Percentiles rank a stretch among this genome's conserved stretches.
Conservation (phyloP, 2,888 invertebrate genomes). For the Corythucha ciliata region DNA sequence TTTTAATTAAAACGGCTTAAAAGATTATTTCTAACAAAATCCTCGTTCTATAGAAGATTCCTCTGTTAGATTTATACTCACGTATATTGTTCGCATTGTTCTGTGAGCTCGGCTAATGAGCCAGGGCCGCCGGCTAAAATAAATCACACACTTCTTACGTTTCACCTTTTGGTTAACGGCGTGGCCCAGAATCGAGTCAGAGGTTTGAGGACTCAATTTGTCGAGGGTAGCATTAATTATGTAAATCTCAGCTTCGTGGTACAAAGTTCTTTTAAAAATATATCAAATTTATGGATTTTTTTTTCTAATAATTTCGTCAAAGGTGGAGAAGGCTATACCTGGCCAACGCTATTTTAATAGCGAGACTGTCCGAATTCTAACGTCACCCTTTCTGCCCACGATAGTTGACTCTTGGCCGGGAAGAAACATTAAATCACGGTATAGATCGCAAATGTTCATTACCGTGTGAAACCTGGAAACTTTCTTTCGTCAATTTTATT, state of each 20-base stretch:
- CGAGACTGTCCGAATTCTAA: slow-evolving; percentile 3
- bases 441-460: slow-evolving; percentile 12
- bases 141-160: slow-evolving; percentile 5
- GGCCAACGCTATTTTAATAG: slow-evolving; percentile 16
- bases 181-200: slow-evolving; percentile 5
- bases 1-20: too few species aligned
- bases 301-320: neutral
- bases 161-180: neutral
- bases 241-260: slow-evolving; percentile 17
- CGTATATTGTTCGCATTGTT: too few species aligned
- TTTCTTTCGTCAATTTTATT: neutral
- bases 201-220: slow-evolving; percentile 5
- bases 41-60: too few species aligned
- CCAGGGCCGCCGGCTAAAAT: slow-evolving; percentile 18
- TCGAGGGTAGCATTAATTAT: slow-evolving; percentile 17
- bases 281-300: neutral
- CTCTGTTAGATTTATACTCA: too few species aligned
- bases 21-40: too few species aligned
- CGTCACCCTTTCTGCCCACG: slow-evolving; percentile 13
- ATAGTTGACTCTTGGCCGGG: slow-evolving; percentile 12
- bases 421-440: slow-evolving; percentile 11
- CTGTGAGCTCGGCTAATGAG: slow-evolving; percentile 4
- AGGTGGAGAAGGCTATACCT: too few species aligned
- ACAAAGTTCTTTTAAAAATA: neutral
- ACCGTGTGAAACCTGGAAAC: slow-evolving; percentile 14